Percentiles rank a stretch among this genome's conserved stretches.
Conservation (phyloP, 2,113 vertebrate genomes). For the Rhinolophus sinicus region DNA sequence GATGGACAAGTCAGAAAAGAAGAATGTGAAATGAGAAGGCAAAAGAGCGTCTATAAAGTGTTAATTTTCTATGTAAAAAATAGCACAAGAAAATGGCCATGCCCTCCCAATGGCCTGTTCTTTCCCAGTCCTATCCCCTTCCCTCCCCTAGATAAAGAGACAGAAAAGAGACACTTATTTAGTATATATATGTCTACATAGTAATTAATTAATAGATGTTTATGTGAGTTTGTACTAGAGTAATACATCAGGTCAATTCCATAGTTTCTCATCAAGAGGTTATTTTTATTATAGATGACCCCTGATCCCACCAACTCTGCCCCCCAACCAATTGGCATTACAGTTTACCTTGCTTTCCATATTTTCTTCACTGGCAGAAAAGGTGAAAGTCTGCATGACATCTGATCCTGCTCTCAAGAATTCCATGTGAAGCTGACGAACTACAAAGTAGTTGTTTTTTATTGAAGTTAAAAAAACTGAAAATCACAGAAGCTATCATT, state of each 20-base stretch:
- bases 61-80: background rate
- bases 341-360: slow-evolving; percentile 93
- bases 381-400: slow-evolving; percentile 97
- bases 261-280: background rate
- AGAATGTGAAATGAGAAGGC: background rate
- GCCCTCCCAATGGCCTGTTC: background rate
- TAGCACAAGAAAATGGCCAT: background rate
- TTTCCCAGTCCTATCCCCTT: background rate
- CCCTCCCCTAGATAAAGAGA: background rate
- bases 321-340: background rate
- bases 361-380: slow-evolving; percentile 96
- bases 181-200: background rate
- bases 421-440: slow-evolving; percentile 95
- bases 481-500: background rate
- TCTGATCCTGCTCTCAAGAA: slow-evolving; percentile 94
- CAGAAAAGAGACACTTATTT: background rate
- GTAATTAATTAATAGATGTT: background rate
- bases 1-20: background rate
- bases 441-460: slow-evolving; percentile 82
- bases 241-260: background rate
- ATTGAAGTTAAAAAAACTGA: background rate
- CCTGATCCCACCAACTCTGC: slow-evolving; percentile 40
- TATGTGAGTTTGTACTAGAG: background rate
- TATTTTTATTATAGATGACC: slow-evolving; percentile 84
- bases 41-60: background rate